Percentiles rank a stretch among this genome's conserved stretches.
These are phyloP conservation scores for Cebidichthys violaceus DNA, from an alignment of 2,113 vertebrate genomes.

Conservation along the genomic window DNA sequence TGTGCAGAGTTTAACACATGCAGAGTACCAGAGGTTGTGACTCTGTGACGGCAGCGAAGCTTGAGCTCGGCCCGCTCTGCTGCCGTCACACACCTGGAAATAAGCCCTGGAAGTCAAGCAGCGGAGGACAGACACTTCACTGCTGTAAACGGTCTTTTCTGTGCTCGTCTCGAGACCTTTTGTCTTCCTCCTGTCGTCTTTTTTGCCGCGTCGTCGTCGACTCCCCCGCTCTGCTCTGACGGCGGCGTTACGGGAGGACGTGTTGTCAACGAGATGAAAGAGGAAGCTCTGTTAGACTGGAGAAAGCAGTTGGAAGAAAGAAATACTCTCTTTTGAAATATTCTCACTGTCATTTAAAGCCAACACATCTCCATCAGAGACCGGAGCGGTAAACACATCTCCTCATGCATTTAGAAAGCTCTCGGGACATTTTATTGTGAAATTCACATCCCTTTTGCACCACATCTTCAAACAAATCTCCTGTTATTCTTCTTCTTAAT, in stretches of 20 bases:
- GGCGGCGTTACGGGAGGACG: not conserved
- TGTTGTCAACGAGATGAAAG: conserved; percentile 32
- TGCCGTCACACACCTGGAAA: not conserved
- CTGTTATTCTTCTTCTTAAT: not conserved
- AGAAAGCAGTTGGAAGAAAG: conserved; percentile 4
- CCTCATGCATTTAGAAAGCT: not conserved
- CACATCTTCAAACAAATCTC: not conserved
- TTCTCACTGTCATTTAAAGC: not conserved
- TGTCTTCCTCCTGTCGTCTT: conserved; percentile 11
- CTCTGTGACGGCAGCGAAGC: conserved; percentile 4
- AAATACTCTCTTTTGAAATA: not conserved
- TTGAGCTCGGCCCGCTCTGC: not conserved
- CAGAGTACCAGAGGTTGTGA: conserved; percentile 7
- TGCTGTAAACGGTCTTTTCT: not conserved
- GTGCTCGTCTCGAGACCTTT: not conserved
- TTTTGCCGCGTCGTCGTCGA: not conserved
- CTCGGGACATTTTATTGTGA: not conserved
- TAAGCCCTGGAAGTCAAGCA: not conserved
- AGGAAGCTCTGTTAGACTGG: not conserved
- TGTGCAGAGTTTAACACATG: not conserved
- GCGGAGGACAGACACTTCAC: not conserved
- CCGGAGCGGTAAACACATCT: not conserved
- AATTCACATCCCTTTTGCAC: not conserved
- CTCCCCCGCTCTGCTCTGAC: not conserved
- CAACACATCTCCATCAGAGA: not conserved